Base-by-base conservation (phyloP, 2,888 invertebrate species). In the Pristionchus entomophagus region DNA sequence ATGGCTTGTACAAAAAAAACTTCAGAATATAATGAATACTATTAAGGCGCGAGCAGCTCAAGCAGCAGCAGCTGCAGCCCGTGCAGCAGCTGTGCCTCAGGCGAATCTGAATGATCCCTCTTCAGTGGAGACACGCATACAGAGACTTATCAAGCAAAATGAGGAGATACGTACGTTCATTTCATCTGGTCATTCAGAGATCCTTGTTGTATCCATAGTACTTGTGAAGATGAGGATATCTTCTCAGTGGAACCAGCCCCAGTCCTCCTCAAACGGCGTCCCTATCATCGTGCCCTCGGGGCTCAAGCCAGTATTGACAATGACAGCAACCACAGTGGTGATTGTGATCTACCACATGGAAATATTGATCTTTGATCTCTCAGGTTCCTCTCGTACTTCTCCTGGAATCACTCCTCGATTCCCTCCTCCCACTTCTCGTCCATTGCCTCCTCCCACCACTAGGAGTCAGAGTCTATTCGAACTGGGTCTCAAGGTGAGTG, bases 391-490 rank as follows among this genome's bases (percentile, higher is more conserved):
- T 2, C 84, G 84, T 2, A 73, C 73, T 12, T 84, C 84, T 32
- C 84, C 84, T 19, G 84, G 84, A 22, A 38, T 41, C 10, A 29
- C 22, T 19, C 17, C 45, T 78, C 78, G 78, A 32, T 78, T 78
- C 22, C 78, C 78, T 8, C 12, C 51, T 17, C 81, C 81, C 5
- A 35, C 56, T 4, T 29, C 53, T 6, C 56, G 53, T 41, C 41
- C 82, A 5, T 38, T 59, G 12, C 59, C 69, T 1, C 73, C 84
- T 29, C 84, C 49, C 2, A 84, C 84, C 3, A 84, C 84, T 10
- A 32, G 84, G 53, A 84, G 84, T 56, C 84, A 84, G 53, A 73
- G 73, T 56, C 84, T 84, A 1, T 84, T 84, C 84, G 84, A 84
- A 41, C 22, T 84, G 45, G 53, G 53, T n/a, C 17, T 84, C 12